phyloP scores from a whole-genome alignment of 2,113 vertebrate species.

The Stegastes partitus region DNA sequence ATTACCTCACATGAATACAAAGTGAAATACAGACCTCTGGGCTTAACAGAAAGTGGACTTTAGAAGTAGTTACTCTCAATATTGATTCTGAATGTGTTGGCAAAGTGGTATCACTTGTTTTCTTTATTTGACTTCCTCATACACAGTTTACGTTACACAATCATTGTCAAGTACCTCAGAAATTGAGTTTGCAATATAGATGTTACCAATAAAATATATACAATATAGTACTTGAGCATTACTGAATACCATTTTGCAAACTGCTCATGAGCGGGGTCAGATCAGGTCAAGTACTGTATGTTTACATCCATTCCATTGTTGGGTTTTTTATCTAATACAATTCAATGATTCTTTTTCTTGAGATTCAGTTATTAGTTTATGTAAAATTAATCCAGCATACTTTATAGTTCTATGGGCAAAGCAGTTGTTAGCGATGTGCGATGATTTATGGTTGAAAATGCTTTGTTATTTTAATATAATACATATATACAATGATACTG shows the following conservation, averaged over 20 bases:
- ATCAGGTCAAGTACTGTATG: neutral
- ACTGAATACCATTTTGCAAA: constrained; percentile 1
- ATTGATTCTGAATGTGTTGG: constrained; percentile 8
- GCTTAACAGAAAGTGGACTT: neutral
- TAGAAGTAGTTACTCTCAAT: constrained; percentile 1
- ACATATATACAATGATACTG: neutral
- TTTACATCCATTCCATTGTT: neutral
- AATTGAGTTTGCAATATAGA: neutral
- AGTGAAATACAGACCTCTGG: constrained; percentile 14
- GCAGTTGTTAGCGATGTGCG: constrained; percentile 1
- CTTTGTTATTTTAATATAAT: too few species aligned
- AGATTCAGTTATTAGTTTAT: constrained; percentile 3
- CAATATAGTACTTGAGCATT: neutral
- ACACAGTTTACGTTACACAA: neutral
- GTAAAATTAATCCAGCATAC: neutral
- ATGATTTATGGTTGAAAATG: too few species aligned
- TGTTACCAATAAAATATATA: neutral
- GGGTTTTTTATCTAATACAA: constrained; percentile 4
- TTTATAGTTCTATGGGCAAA: neutral
- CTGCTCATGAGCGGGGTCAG: neutral
- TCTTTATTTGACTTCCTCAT: neutral
- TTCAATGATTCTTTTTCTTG: neutral
- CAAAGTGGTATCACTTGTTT: constrained; percentile 4
- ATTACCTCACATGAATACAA: neutral
- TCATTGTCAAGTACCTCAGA: constrained; percentile 4